A percentile compares a stretch with the other conserved stretches of the same genome.
Conservation (phyloP, 1,140 invertebrate genomes). For the Eufriesea mexicana region DNA sequence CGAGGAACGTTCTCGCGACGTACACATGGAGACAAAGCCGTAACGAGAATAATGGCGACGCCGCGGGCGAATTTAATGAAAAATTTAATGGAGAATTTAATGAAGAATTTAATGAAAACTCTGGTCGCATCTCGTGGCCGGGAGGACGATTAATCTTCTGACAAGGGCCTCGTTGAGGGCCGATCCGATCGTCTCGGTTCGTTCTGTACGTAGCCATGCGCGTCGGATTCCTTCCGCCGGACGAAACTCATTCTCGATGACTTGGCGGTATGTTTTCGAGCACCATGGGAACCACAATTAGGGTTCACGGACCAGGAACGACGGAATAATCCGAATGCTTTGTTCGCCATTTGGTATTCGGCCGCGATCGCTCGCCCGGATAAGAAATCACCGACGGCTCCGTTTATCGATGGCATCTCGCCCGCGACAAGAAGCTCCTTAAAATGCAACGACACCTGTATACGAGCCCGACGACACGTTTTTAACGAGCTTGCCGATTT, state of each 20-base stretch:
- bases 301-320: slow-evolving; percentile 32
- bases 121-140: background rate
- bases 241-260: slow-evolving; percentile 51
- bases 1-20: too few relatives aligned
- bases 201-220: slow-evolving; percentile 30
- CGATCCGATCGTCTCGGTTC: slow-evolving; percentile 38
- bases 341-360: slow-evolving; percentile 24
- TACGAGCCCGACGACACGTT: slow-evolving; percentile 5
- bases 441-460: slow-evolving; percentile 19
- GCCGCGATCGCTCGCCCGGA: slow-evolving; percentile 23
- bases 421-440: slow-evolving; percentile 13
- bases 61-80: background rate
- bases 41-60: background rate
- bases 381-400: slow-evolving; percentile 15
- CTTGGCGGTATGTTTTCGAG: slow-evolving; percentile 44
- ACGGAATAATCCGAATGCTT: slow-evolving; percentile 46
- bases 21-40: background rate
- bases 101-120: slow-evolving; percentile 15
- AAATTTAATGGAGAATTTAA: slow-evolving; percentile 28
- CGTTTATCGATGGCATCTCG: slow-evolving; percentile 16
- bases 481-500: background rate
- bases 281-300: slow-evolving; percentile 56
- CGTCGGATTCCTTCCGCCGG: slow-evolving; percentile 47
- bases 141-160: slow-evolving; percentile 35
- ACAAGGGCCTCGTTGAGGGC: slow-evolving; percentile 38